Percentiles rank a stretch among this genome's conserved stretches.
Conservation (phyloP, 2,797 vertebrate genomes). For the Crypturellus tataupa region DNA sequence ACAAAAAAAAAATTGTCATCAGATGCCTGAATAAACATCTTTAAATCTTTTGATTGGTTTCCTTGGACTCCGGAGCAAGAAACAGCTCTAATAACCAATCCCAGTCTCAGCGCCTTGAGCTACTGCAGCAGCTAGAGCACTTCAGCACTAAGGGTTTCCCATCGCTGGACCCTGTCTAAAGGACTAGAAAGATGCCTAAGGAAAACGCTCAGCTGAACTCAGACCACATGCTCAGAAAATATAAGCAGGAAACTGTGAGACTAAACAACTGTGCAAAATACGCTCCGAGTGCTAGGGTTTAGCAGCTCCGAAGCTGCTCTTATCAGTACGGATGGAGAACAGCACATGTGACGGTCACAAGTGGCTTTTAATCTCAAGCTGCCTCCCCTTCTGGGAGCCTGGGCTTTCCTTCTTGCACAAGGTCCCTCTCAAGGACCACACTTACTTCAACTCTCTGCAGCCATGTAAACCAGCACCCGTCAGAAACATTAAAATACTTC, state of each 20-base stretch:
- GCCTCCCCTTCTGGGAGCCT: background rate
- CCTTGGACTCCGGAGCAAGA: background rate
- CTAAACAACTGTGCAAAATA: background rate
- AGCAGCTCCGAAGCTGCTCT: background rate
- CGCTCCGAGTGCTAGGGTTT: background rate
- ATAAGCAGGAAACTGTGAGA: background rate
- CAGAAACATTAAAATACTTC: background rate
- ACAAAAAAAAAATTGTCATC: background rate
- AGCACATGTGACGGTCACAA: background rate
- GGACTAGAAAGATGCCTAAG: background rate
- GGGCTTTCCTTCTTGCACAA: background rate
- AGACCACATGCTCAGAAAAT: background rate
- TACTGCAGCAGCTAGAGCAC: background rate
- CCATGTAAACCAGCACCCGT: background rate
- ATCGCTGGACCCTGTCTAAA: background rate
- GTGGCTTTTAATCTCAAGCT: background rate
- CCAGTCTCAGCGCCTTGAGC: background rate
- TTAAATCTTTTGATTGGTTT: conserved; percentile 7
- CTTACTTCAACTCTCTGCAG: background rate
- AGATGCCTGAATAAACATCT: background rate
- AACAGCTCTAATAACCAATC: background rate
- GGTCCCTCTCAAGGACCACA: background rate
- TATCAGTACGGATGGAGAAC: background rate
- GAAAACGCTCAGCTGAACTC: background rate
- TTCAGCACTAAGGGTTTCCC: background rate